Percentiles rank a stretch among this genome's conserved stretches.
These are phyloP conservation scores for Torymus tubicola DNA, from an alignment of 2,888 invertebrate species.

Conservation along the genomic window DNA sequence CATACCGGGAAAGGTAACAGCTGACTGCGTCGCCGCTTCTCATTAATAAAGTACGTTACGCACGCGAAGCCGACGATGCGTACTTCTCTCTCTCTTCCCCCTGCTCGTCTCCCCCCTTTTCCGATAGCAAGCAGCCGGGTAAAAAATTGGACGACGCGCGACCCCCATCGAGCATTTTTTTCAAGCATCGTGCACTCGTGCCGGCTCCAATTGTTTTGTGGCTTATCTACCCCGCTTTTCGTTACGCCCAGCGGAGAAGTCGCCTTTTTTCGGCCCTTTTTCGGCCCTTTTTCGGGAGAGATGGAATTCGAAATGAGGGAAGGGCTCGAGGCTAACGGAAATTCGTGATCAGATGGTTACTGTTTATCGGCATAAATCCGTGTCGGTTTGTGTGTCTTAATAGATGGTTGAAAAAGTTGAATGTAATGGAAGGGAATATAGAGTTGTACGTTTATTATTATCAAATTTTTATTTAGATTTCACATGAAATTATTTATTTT, in stretches of 20 bases:
- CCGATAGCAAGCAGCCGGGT: background rate
- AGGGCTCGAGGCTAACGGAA: background rate
- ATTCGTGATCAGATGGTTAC: background rate
- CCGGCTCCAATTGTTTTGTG: background rate
- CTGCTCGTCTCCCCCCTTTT: conserved; percentile 1
- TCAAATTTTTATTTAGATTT: too few species aligned
- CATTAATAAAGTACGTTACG: conserved; percentile 75
- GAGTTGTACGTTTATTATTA: too few species aligned
- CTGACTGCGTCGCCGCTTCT: conserved; percentile 68
- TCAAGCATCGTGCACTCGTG: background rate
- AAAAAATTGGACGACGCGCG: conserved; percentile 23
- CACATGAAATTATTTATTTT: too few species aligned
- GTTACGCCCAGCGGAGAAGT: conserved; percentile 15
- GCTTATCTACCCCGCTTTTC: background rate
- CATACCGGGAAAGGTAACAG: conserved; percentile 66
- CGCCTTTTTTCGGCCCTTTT: background rate
- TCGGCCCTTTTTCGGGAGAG: background rate
- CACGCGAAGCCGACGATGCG: conserved; percentile 26
- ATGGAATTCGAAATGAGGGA: conserved; percentile 20
- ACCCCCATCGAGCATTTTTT: conserved; percentile 51
- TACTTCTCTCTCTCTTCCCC: conserved; percentile 11
- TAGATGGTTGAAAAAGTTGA: background rate
- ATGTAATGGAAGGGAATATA: background rate
- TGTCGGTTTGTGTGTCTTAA: background rate
- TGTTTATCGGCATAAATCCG: background rate